Evolutionary conservation across 2,888 invertebrate species (phyloP).

Genomic region (Philopedon plagiatum): DNA sequence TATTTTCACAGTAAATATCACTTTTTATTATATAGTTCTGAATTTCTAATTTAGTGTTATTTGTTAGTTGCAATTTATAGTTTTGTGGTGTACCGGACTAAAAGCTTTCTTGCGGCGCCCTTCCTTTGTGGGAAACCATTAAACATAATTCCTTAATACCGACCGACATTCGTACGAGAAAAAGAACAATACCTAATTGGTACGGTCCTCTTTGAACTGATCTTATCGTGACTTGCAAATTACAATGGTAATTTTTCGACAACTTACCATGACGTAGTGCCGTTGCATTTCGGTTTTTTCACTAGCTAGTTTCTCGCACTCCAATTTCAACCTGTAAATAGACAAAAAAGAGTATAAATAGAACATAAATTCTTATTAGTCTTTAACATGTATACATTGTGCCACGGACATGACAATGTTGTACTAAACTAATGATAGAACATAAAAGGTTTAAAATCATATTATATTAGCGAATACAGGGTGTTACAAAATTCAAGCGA

Average conservation of each 20-base stretch:
- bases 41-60: too few species aligned
- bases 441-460: too few species aligned
- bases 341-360: slow-evolving; percentile 58
- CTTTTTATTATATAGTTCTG: too few species aligned
- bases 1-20: too few species aligned
- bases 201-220: slow-evolving; percentile 15
- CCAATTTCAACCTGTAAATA: slow-evolving; percentile 85
- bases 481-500: too few species aligned
- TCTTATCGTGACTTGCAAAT: slow-evolving; percentile 32
- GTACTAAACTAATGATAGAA: too few species aligned
- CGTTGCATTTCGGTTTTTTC: slow-evolving; percentile 92
- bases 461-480: too few species aligned
- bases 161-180: slow-evolving; percentile 16
- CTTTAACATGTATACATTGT: not conserved
- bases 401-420: too few species aligned
- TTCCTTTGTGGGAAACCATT: slow-evolving; percentile 13
- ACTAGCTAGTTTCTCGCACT: slow-evolving; percentile 87
- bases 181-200: slow-evolving; percentile 23
- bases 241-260: slow-evolving; percentile 29
- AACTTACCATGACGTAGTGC: slow-evolving; percentile 89
- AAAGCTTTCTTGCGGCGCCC: not conserved
- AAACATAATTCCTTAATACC: slow-evolving; percentile 15
- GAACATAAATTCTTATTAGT: not conserved
- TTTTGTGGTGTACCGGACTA: slow-evolving; percentile 7
- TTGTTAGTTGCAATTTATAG: too few species aligned